Evolutionary conservation across 2,113 vertebrate genomes (phyloP), one percentile per base, ranked within the genome.

Genomic region (Actinemys pallida): DNA sequence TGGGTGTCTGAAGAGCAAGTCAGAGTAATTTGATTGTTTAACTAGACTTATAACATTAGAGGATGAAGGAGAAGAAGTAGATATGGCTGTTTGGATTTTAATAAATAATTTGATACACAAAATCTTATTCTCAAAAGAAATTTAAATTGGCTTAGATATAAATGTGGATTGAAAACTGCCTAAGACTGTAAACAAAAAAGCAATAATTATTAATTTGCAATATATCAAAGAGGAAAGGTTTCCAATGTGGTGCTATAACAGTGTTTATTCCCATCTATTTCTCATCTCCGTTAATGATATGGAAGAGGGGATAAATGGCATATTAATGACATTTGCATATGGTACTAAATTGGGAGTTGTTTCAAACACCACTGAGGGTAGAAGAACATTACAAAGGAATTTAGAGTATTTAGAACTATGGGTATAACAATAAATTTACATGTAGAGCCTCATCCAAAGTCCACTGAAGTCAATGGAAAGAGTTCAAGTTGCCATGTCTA

Each of bases 1-100:
- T 88, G n/a, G 22, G 86, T 91, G 89, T 91, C 93, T 75, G 78
- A 90, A 96, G 95, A 83, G 89, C 75, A 95, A 94, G 86, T 92
- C 90, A 42, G 24, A 39, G 62, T 95, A 80, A 90, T 96, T 92
- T 79, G 57, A 86, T 97, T 93, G 53, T 90, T 93, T 93, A 84
- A 84, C 88, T 96, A 92, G 50, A 90, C 79, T 90, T 45, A 83
- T 53, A 78, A 2, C 11, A 81, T 78, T 29, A 96, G 50, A 35
- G 81, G 92, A 57, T 1, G 1, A 84, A 90, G 93, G 76, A 12
- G 52, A 93, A 93, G 57, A 25, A 81, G 84, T 35, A 75, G 72
- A 52, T 56, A 52, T 0, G 59, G 8, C 14, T 62, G 11, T 24
- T 92, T 92, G 87, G 81, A 76, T 91, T 89, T 83, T 1, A 78